Base-by-base conservation (phyloP, 2,113 vertebrate species). In the Emydura subglobosa region DNA sequence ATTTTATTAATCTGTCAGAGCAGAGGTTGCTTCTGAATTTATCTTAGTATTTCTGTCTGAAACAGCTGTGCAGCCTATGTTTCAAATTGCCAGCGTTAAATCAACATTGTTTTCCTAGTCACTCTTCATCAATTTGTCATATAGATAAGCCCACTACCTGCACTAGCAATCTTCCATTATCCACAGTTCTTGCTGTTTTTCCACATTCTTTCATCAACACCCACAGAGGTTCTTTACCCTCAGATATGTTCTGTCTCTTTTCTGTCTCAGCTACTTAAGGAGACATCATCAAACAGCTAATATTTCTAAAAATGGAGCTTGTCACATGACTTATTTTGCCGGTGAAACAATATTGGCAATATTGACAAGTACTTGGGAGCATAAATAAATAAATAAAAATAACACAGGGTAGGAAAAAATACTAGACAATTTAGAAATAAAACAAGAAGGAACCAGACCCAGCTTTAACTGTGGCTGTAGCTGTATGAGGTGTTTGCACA, bases 1-100 rank as follows among this genome's bases (percentile, higher is more conserved):
- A 94, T 97, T 97, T 97, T 97, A 97, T 97, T 97, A 97, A 97
- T 97, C 97, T 97, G 95, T 96, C 97, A 97, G 94, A 97, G 94
- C 94, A 97, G 86, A 86, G 88, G 86, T 97, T 96, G 91, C 96
- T 97, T 96, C 95, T 97, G 97, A 97, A 97, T 97, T 97, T 97
- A 97, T 97, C 97, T 97, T 97, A 90, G 97, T 97, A 97, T 97
- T 96, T 97, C 96, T 98, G 96, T 96, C 96, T 97, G 97, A 95
- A 97, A 97, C 94, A 97, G 96, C 96, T 97, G 97, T 95, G 92
- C 96, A 95, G 94, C 83, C 97, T 94, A 96, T 97, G 95, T 95
- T 97, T 98, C 96, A 97, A 97, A 97, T 97, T 97, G 86, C 95
- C 94, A 94, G 95, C 89, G 82, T 97, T 97, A 97, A 97, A 97